Evolutionary conservation across 2,888 invertebrate species (phyloP), one percentile per base, ranked within the genome.

Genomic region (Drosophila seclusa): DNA sequence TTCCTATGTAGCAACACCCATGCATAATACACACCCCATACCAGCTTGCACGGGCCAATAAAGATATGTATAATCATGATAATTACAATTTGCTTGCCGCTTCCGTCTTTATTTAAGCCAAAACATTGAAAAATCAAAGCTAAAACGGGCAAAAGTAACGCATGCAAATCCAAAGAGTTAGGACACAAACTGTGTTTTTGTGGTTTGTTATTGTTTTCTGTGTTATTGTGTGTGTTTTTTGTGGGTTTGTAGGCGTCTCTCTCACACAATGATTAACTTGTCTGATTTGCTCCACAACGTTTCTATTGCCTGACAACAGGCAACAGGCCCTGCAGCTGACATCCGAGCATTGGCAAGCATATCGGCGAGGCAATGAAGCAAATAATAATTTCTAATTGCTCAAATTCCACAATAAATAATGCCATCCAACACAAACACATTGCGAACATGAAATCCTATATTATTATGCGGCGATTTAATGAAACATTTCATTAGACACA

Each of bases 361-460:
- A n/a, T 68, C 68, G 50, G 52, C 27, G 62, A 60, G 13, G 52
- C 76, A 76, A 65, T 80, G 73, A 82, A 69, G 85, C 85, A 76
- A 74, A 83, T 89, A 89, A 89, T 82, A 89, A 78, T 87, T 89
- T 89, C 78, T 87, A 87, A 87, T 89, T 89, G 87, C 80, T 89
- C 83, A 87, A 83, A 88, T 88, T 86, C 82, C 84, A 78, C 57
- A 74, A 76, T 52, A 50, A 57, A 73, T 53, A 73, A 58, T 59
- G 55, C 34, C 32, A 21, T 31, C 58, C 63, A 32, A 50, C 50
- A 54, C n/a, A 36, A 53, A 36, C 53, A 54, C 24, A 53, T 58
- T 49, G 59, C 62, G 57, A 67, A 70, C 73, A 68, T 76, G 89
- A 82, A 88, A 86, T 82, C 63, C 73, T 73, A 89, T 89, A 87